Conservation (phyloP, 2,797 vertebrate species). For the Remorina albescens region DNA sequence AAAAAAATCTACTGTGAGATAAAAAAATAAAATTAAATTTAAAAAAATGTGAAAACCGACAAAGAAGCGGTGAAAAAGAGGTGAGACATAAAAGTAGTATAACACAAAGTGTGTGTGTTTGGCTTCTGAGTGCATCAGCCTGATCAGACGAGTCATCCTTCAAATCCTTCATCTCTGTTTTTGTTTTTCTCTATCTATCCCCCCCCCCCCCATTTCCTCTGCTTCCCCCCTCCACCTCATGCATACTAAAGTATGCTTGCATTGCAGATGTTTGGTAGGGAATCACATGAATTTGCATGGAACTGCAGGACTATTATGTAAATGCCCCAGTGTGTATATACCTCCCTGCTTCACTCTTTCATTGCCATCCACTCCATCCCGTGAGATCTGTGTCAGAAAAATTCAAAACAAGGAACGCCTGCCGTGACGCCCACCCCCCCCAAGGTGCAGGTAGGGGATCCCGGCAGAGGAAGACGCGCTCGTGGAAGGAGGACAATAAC, state of each 20-base stretch:
- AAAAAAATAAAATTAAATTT: background rate
- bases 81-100: background rate
- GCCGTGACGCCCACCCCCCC: too few relatives aligned
- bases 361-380: conserved; percentile 39
- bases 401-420: conserved; percentile 54
- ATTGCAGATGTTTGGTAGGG: conserved; percentile 78
- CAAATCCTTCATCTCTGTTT: conserved; percentile 61
- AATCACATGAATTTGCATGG: conserved; percentile 85
- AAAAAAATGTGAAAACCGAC: background rate
- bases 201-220: conserved; percentile 43
- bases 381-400: conserved; percentile 46
- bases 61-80: conserved; percentile 1
- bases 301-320: conserved; percentile 83
- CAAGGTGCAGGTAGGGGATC: conserved; percentile 17
- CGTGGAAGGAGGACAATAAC: background rate
- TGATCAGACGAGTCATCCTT: conserved; percentile 59
- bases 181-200: conserved; percentile 37
- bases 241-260: conserved; percentile 83
- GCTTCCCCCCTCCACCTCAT: conserved; percentile 60
- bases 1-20: too few relatives aligned
- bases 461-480: conserved; percentile 1
- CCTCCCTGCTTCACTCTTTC: conserved; percentile 57
- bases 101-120: conserved; percentile 9
- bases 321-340: conserved; percentile 68
- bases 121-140: conserved; percentile 55